phyloP scores from a whole-genome alignment of 1,140 invertebrate genomes.

The Drosophila dunni region DNA sequence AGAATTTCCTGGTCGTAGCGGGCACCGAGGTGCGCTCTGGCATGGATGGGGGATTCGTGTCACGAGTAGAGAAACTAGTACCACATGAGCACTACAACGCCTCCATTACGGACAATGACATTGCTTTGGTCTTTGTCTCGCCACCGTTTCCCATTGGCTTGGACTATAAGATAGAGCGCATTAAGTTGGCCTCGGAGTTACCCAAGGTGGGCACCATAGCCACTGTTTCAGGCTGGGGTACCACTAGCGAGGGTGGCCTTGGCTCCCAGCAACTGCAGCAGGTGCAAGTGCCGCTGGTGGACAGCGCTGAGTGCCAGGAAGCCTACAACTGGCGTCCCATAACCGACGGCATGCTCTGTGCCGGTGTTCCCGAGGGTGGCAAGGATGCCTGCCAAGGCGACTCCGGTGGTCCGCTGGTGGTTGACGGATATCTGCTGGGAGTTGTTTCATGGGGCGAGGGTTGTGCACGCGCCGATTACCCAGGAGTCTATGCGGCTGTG shows the following conservation, averaged over 20 bases:
- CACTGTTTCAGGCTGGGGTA: constrained; percentile 69
- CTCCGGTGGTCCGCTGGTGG: constrained; percentile 84
- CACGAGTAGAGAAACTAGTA: constrained; percentile 56
- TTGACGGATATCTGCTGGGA: constrained; percentile 85
- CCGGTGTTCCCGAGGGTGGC: constrained; percentile 85
- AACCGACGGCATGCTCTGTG: constrained; percentile 89
- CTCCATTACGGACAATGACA: constrained; percentile 65
- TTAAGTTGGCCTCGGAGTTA: constrained; percentile 30
- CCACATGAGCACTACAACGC: constrained; percentile 67
- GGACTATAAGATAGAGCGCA: constrained; percentile 33
- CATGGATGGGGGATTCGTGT: constrained; percentile 58
- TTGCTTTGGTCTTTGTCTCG: constrained; percentile 63
- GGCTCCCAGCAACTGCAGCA: constrained; percentile 53
- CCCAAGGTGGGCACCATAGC: constrained; percentile 48
- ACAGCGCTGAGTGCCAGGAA: constrained; percentile 84
- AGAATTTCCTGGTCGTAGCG: constrained; percentile 62
- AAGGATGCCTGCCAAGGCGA: constrained; percentile 86
- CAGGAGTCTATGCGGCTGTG: constrained; percentile 89
- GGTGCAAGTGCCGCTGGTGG: constrained; percentile 57
- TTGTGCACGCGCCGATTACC: constrained; percentile 87
- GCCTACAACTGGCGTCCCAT: constrained; percentile 84
- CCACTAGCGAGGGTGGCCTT: constrained; percentile 53
- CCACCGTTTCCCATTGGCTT: constrained; percentile 47
- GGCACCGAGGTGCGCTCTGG: constrained; percentile 54
- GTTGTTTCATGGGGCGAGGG: constrained; percentile 89